Evolutionary conservation across 2,797 vertebrate genomes (phyloP).

Genomic region (Clarias pachynema): DNA sequence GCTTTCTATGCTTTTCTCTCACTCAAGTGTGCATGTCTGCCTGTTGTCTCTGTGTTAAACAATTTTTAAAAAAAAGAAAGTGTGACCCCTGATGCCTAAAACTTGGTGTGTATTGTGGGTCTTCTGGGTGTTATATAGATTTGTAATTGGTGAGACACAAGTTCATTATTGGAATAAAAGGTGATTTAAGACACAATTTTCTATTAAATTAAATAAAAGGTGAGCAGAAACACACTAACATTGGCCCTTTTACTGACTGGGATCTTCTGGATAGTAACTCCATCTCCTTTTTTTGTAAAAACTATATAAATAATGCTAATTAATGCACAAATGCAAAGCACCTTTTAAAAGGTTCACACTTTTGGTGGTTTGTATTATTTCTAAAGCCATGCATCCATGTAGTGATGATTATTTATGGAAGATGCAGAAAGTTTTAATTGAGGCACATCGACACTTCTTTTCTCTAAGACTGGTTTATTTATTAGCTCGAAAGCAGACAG

Average conservation of each 20-base stretch:
- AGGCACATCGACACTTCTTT: not conserved
- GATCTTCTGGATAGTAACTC: not conserved
- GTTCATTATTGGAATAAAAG: not conserved
- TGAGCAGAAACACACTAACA: not conserved
- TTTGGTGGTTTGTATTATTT: not conserved
- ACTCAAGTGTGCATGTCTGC: not conserved
- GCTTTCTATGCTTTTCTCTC: not conserved
- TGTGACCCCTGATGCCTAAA: not conserved
- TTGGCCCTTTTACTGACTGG: not conserved
- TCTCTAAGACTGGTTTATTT: slow-evolving; percentile 61
- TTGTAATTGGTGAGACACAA: not conserved
- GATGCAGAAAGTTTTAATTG: not conserved
- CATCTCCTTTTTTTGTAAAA: not conserved
- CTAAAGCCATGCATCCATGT: too few species aligned
- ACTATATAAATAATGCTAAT: not conserved
- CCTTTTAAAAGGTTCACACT: not conserved
- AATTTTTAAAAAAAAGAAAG: slow-evolving; percentile 37
- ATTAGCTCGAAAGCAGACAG: slow-evolving; percentile 50
- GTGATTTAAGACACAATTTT: not conserved
- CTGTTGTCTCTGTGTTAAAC: not conserved
- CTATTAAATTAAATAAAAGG: not conserved
- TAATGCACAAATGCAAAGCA: not conserved
- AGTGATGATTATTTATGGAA: not conserved
- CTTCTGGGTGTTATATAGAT: not conserved
- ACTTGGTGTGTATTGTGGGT: not conserved